Percentiles rank a stretch among this genome's conserved stretches.
Conservation (phyloP, 2,888 invertebrate genomes). For the Volucella inflata region DNA sequence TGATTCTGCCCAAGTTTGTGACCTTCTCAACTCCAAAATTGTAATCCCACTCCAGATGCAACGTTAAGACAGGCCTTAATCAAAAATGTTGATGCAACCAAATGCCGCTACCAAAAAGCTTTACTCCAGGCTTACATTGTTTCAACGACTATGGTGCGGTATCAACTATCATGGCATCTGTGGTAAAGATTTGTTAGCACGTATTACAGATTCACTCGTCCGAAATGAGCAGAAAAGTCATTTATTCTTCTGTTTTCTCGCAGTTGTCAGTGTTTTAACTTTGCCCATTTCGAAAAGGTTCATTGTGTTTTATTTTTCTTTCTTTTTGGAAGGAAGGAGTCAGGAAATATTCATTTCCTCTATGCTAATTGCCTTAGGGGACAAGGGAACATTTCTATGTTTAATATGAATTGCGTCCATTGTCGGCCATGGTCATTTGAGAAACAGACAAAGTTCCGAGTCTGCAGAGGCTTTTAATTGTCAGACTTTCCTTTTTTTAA, state of each 20-base stretch:
- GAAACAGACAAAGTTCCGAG: neutral
- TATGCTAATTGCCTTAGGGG: conserved; percentile 36
- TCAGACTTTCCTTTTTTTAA: neutral
- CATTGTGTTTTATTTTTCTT: neutral
- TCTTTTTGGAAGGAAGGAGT: neutral
- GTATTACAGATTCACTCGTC: neutral
- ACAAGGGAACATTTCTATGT: conserved; percentile 6
- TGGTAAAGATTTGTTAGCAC: neutral
- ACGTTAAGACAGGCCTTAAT: too few species aligned
- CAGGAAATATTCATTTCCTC: conserved; percentile 3
- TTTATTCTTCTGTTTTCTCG: neutral
- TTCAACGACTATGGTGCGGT: conserved; percentile 5
- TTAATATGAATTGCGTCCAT: conserved; percentile 18
- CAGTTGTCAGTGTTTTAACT: conserved; percentile 3
- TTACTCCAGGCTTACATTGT: neutral
- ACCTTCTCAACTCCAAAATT: too few species aligned
- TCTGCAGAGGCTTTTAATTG: neutral
- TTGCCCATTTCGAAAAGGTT: conserved; percentile 1
- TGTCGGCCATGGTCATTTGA: conserved; percentile 17
- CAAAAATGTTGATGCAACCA: neutral
- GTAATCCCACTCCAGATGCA: too few species aligned
- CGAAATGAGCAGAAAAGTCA: neutral
- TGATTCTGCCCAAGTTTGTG: too few species aligned
- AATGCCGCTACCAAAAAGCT: neutral
- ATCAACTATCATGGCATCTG: conserved; percentile 4